Evolutionary conservation across 2,888 invertebrate species (phyloP), one percentile per base, ranked within the genome.

Genomic region (Ormyrus nitidulus): DNA sequence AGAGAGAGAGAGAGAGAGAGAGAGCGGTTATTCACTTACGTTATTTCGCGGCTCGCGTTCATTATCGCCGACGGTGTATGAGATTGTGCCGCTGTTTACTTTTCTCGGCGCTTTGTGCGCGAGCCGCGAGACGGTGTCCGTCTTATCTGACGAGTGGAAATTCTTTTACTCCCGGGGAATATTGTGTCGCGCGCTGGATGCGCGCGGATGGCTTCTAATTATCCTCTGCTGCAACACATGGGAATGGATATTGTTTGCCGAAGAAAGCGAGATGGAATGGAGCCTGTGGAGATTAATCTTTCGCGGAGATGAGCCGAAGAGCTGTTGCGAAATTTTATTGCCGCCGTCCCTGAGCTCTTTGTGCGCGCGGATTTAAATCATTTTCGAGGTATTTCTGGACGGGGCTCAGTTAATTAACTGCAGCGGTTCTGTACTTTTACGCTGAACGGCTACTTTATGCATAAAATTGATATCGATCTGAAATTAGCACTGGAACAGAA

Each of bases 311-410:
- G 10, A 9, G 64, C 65, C 66, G 64, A 66, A 4, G 53, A 48
- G 19, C 5, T 34, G 34, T 56, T 73, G 48, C 54, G n/a, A 59
- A 53, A 75, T 53, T 69, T 77, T 70, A 77, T 70, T 54, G 49
- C 69, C 13, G 2, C 19, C 58, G 65, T 77, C 77, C 77, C 10
- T 71, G 77, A 65, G 71, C 71, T 77, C 71, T 51, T 77, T 71
- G 19, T 34, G 3, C 34, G 3, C 34, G 34, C 34, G 34, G 34
- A 34, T 34, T 34, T 34, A 3, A 34, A 34, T 34, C 34, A 34
- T 34, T 34, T 34, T 34, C 34, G 34, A 34, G 34, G 34, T 34
- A 34, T 34, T 34, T 34, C 34, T 34, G 2, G 2, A 4, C 34
- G 34, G 3, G 34, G 3, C 34, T 34, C 1, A 4, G 34, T 34